Conservation (phyloP, 2,113 vertebrate genomes). For the Tragelaphus buxtoni region DNA sequence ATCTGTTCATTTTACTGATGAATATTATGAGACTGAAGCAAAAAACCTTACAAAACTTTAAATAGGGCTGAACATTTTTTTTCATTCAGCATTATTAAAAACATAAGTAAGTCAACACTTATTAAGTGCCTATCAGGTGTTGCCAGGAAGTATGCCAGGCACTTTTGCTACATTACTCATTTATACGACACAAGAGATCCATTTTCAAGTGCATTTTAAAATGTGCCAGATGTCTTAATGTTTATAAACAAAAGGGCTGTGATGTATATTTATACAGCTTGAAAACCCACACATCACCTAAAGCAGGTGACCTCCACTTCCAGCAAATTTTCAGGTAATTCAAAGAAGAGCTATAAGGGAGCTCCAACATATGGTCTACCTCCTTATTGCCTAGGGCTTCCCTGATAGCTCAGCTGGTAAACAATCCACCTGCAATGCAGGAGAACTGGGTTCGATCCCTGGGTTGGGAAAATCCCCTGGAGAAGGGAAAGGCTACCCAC, state of each 20-base stretch:
- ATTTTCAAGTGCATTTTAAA: constrained; percentile 3
- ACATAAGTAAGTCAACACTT: constrained; percentile 13
- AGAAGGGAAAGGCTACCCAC: not conserved
- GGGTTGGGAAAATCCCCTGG: not conserved
- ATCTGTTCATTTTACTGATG: not conserved
- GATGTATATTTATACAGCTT: not conserved
- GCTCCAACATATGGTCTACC: not conserved
- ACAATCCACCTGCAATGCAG: not conserved
- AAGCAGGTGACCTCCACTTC: not conserved
- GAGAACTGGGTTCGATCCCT: not conserved
- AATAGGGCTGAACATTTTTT: not conserved
- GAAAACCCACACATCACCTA: not conserved
- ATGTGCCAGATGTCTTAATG: not conserved
- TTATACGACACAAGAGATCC: not conserved
- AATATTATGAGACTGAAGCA: not conserved
- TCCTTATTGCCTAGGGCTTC: not conserved
- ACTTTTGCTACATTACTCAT: not conserved
- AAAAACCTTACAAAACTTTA: constrained; percentile 14
- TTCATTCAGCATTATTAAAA: not conserved
- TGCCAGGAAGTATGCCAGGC: not conserved
- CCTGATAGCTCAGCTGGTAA: not conserved
- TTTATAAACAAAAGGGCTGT: not conserved
- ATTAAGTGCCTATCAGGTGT: not conserved
- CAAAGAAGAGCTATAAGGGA: not conserved
- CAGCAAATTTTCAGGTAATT: not conserved